A percentile compares a stretch with the other conserved stretches of the same genome.
These are phyloP conservation scores for Acestrorhynchus altus DNA, from an alignment of 2,797 vertebrate genomes.

Conservation along the genomic window DNA sequence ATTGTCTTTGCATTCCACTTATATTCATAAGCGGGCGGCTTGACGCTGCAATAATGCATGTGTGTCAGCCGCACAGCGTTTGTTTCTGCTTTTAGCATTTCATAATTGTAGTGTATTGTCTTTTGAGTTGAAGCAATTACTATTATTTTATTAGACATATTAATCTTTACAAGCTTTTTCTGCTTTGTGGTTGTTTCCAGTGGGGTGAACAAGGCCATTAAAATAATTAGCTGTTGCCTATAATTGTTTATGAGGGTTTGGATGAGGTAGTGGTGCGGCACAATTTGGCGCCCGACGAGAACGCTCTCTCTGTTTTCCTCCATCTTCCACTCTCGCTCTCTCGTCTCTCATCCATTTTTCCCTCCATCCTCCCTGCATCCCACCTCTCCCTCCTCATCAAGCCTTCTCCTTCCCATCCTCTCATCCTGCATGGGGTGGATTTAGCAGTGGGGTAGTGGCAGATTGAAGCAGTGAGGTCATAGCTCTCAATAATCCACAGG, in stretches of 20 bases:
- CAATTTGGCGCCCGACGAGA: conserved; percentile 43
- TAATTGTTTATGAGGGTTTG: conserved; percentile 68
- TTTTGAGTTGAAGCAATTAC: conserved; percentile 25
- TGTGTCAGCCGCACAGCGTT: not conserved
- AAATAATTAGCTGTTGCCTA: conserved; percentile 64
- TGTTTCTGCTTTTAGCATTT: conserved; percentile 32
- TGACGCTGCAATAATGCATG: not conserved
- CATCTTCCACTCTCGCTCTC: not conserved
- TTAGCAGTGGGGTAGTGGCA: conserved; percentile 32
- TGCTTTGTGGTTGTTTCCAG: conserved; percentile 47
- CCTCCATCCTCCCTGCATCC: not conserved
- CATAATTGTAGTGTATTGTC: conserved; percentile 17
- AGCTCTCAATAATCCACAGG: conserved; percentile 40
- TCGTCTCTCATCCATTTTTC: not conserved
- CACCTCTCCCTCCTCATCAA: not conserved
- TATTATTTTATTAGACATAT: conserved; percentile 64
- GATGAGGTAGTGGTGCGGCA: conserved; percentile 55
- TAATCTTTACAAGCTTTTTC: conserved; percentile 59
- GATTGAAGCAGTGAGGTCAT: conserved; percentile 44
- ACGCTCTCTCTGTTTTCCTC: not conserved
- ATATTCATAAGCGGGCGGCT: not conserved
- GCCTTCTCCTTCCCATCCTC: not conserved
- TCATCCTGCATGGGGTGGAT: conserved; percentile 26
- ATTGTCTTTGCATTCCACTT: not conserved
- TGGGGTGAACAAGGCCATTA: conserved; percentile 62